Percentiles rank a stretch among this genome's conserved stretches.
These are phyloP conservation scores for Heliocidaris erythrogramma DNA, from an alignment of 35 echinoderm and acorn worm species.

Conservation along the genomic window DNA sequence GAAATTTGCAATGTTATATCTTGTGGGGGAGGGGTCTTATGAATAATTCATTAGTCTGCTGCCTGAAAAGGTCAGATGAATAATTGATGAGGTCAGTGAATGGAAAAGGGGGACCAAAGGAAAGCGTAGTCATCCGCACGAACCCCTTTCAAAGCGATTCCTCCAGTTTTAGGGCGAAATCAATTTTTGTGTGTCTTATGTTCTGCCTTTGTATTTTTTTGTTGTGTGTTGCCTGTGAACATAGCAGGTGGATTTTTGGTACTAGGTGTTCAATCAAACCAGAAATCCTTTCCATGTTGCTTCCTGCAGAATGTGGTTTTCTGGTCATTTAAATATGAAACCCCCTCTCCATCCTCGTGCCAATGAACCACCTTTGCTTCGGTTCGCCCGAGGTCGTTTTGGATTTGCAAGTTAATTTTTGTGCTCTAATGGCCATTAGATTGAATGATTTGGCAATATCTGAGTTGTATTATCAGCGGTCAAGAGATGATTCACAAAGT, in stretches of 20 bases:
- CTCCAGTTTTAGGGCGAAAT: not conserved
- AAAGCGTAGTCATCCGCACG: not conserved
- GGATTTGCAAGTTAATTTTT: not conserved
- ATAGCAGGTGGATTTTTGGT: not conserved
- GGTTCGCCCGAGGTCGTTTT: not conserved
- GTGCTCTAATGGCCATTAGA: not conserved
- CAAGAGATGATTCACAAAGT: not conserved
- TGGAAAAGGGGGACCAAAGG: not conserved
- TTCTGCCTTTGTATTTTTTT: not conserved
- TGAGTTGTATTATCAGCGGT: not conserved
- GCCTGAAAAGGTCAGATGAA: slow-evolving; percentile 20
- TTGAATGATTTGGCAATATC: not conserved
- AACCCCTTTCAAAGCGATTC: not conserved
- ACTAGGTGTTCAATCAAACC: not conserved
- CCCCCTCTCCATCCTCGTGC: not conserved
- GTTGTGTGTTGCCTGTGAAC: slow-evolving; percentile 12
- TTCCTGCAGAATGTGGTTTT: not conserved
- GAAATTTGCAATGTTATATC: not conserved
- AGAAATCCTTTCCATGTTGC: not conserved
- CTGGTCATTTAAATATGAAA: not conserved
- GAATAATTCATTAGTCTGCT: slow-evolving; percentile 21
- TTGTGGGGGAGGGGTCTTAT: slow-evolving; percentile 11
- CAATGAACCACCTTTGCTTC: not conserved
- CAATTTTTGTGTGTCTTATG: slow-evolving; percentile 4
- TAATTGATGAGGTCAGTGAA: slow-evolving; percentile 37